A percentile compares a stretch with the other conserved stretches of the same genome.
phyloP scores from a whole-genome alignment of 2,113 vertebrate species.

The Aspidoscelis tigris region DNA sequence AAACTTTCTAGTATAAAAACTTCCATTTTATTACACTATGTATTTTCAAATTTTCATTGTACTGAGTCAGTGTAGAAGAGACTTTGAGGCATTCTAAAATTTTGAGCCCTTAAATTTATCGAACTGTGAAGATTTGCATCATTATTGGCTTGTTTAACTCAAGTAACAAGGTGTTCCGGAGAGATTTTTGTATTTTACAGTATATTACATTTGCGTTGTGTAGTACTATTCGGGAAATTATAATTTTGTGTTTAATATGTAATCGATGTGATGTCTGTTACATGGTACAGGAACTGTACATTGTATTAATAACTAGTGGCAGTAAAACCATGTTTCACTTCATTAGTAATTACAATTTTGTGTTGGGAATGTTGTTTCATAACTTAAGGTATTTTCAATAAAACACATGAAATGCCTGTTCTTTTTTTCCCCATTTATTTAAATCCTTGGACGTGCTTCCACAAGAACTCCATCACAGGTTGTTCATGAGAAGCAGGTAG shows the following conservation, averaged over 20 bases:
- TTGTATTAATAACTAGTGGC: conserved; percentile 26
- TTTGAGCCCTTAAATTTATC: conserved; percentile 22
- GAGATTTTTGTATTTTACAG: conserved; percentile 9
- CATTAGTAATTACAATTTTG: conserved; percentile 8
- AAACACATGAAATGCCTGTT: conserved; percentile 22
- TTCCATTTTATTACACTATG: conserved; percentile 1
- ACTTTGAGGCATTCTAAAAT: conserved; percentile 17
- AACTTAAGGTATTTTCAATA: conserved; percentile 27
- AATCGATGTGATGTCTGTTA: conserved; percentile 17
- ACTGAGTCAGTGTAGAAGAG: conserved; percentile 10
- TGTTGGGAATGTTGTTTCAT: conserved; percentile 30
- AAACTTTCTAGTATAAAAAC: conserved; percentile 22
- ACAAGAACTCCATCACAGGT: neutral
- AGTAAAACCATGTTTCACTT: conserved; percentile 37
- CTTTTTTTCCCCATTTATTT: neutral
- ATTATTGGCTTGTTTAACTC: conserved; percentile 23
- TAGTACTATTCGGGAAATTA: conserved; percentile 7
- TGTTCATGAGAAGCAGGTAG: too few relatives aligned
- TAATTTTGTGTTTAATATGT: conserved; percentile 33
- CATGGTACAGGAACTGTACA: neutral
- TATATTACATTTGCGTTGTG: conserved; percentile 24
- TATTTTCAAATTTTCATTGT: conserved; percentile 30
- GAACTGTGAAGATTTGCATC: neutral
- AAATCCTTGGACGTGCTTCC: neutral
- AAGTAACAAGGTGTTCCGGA: conserved; percentile 9